These are phyloP conservation scores for Acromyrmex echinatior DNA, from an alignment of 1,140 invertebrate genomes.

Conservation along the genomic window DNA sequence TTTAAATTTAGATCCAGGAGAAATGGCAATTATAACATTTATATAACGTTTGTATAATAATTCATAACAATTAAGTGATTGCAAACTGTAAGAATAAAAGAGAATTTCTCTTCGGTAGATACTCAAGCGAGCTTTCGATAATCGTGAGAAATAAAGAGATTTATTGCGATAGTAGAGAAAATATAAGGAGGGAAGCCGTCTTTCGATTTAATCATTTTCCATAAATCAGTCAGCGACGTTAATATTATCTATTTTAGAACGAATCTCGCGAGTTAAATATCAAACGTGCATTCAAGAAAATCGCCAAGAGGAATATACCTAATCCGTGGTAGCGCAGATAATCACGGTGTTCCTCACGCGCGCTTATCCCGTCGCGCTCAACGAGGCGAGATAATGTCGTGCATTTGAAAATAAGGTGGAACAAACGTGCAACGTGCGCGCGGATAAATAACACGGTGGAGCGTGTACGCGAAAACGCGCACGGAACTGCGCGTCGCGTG, in stretches of 20 bases:
- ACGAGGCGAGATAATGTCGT: constrained; percentile 59
- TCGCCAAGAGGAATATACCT: constrained; percentile 15
- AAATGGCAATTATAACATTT: background rate
- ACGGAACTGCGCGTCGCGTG: constrained; percentile 31
- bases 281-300: constrained; percentile 13
- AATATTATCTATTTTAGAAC: constrained; percentile 22
- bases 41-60: background rate
- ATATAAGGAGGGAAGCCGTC: background rate
- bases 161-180: background rate
- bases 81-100: background rate
- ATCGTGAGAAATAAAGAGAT: constrained; percentile 1
- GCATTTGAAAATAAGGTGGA: constrained; percentile 57
- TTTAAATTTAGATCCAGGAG: background rate
- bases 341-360: constrained; percentile 38
- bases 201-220: constrained; percentile 17
- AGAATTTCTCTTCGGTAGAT: background rate
- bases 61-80: background rate
- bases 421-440: constrained; percentile 11
- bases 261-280: constrained; percentile 21
- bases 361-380: constrained; percentile 34
- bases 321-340: constrained; percentile 42
- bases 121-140: background rate
- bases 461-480: constrained; percentile 5
- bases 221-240: constrained; percentile 13
- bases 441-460: constrained; percentile 48